phyloP scores from a whole-genome alignment of 2,888 invertebrate species.

The Athetis lepigone region DNA sequence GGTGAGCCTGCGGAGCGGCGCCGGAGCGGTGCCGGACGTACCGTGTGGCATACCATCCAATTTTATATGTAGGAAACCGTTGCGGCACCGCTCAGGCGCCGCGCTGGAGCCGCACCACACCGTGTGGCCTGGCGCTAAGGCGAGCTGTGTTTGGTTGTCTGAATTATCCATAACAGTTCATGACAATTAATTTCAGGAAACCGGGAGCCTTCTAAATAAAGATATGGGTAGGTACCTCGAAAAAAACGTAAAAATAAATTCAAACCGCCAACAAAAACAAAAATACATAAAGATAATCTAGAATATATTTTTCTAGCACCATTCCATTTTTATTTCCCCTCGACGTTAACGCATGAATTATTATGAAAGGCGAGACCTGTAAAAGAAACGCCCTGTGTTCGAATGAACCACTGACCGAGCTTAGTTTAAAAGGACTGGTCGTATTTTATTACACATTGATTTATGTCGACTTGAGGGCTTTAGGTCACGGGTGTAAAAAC shows the following conservation, averaged over 20 bases:
- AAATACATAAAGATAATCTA: slow-evolving; percentile 27
- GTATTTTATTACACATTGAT: slow-evolving; percentile 52
- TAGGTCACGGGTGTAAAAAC: slow-evolving; percentile 33
- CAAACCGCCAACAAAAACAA: slow-evolving; percentile 3
- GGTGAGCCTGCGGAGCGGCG: too few species aligned
- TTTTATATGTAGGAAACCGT: too few species aligned
- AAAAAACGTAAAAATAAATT: slow-evolving; percentile 4
- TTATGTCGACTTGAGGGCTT: slow-evolving; percentile 42
- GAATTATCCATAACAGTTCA: too few species aligned
- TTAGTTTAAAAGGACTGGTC: slow-evolving; percentile 44
- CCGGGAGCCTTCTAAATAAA: too few species aligned
- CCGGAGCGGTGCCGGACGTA: too few species aligned
- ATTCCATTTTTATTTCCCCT: slow-evolving; percentile 74
- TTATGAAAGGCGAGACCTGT: slow-evolving; percentile 72
- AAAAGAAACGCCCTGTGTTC: slow-evolving; percentile 70
- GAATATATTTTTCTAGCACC: slow-evolving; percentile 42
- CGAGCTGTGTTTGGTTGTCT: too few species aligned
- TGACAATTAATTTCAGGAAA: too few species aligned
- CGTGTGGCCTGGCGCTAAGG: too few species aligned
- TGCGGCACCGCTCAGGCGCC: too few species aligned
- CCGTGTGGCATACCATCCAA: too few species aligned
- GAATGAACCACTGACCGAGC: slow-evolving; percentile 75
- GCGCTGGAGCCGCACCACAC: too few species aligned
- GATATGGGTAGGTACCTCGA: too few species aligned
- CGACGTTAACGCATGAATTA: slow-evolving; percentile 77